Evolutionary conservation across 1,140 invertebrate genomes (phyloP).

Genomic region (Nasonia longicornis): DNA sequence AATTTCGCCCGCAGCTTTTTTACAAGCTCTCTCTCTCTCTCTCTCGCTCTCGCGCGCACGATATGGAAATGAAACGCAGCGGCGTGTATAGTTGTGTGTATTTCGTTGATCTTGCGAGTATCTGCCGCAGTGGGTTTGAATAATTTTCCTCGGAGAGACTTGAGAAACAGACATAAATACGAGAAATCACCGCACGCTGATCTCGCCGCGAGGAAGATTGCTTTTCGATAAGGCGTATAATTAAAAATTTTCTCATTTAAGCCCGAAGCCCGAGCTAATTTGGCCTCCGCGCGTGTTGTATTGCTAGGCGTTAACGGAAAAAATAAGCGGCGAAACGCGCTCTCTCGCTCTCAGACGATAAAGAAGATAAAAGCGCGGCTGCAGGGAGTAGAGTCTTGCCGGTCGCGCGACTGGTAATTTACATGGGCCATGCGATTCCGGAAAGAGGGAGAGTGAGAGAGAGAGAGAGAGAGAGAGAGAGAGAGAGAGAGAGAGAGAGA

Average conservation of each 20-base stretch:
- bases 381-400: conserved; percentile 49
- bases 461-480: conserved; percentile 19
- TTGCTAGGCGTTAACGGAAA: conserved; percentile 59
- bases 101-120: background rate
- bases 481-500: too few relatives aligned
- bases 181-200: conserved; percentile 13
- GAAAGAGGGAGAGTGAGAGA: background rate
- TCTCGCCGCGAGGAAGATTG: conserved; percentile 57
- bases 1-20: background rate
- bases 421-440: conserved; percentile 66
- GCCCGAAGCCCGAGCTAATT: conserved; percentile 64
- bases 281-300: conserved; percentile 54
- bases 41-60: too few relatives aligned
- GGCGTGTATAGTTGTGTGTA: background rate
- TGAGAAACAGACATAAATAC: background rate
- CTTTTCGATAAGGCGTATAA: conserved; percentile 70
- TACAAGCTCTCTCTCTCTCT: background rate
- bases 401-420: conserved; percentile 62
- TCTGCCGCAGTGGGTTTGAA: background rate
- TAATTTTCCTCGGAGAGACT: background rate
- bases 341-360: conserved; percentile 61
- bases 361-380: conserved; percentile 66
- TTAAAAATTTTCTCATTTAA: conserved; percentile 71
- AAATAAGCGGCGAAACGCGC: conserved; percentile 67
- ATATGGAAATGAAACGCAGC: background rate